Base-by-base conservation (phyloP, 2,888 invertebrate genomes). In the Tortrix viridana region DNA sequence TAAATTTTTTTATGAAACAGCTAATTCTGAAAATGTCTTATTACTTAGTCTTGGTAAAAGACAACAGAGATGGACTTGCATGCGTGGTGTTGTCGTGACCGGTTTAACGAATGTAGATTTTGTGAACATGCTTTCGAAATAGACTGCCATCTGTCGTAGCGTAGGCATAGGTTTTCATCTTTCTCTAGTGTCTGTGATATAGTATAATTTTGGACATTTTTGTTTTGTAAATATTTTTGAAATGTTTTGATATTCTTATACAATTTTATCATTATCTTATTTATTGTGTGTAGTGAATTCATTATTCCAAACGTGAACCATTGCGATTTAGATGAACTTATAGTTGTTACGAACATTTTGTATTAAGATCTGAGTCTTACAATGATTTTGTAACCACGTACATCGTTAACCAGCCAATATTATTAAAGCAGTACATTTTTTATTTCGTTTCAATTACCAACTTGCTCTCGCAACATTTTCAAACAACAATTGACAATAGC, bases 121-220 rank as follows among this genome's bases (percentile, higher is more conserved):
- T 77, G 84, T 86, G 81, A 72, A 82, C 69, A 82, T 85, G 84
- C 86, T 85, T 82, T 79, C 74, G 75, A 22, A 77, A 87, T 90
- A 88, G 87, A 89, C 88, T 90, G 88, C 84, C 79, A 79, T 79
- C 69, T 83, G 76, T 82, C 71, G 73, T 81, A 85, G 82, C 68
- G 75, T 86, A 86, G 83, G 73, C 72, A 73, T 81, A 83, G 80
- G 75, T 81, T 84, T 86, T 85, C 81, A 87, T 85, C 84, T 88
- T 82, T 90, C 80, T 89, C 86, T 91, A 92, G 91, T 83, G 84
- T 89, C 91, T 92, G 91, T 92, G 91, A 92, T 92, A 92, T 90
- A 90, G 88, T 86, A 87, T 90, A 88, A 89, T 89, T 90, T 88
- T 82, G 73, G 74, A 77, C 78, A 77, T 80, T 81, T 84, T 75